Conservation (phyloP, 2,888 invertebrate genomes). For the Epinotia bilunana region DNA sequence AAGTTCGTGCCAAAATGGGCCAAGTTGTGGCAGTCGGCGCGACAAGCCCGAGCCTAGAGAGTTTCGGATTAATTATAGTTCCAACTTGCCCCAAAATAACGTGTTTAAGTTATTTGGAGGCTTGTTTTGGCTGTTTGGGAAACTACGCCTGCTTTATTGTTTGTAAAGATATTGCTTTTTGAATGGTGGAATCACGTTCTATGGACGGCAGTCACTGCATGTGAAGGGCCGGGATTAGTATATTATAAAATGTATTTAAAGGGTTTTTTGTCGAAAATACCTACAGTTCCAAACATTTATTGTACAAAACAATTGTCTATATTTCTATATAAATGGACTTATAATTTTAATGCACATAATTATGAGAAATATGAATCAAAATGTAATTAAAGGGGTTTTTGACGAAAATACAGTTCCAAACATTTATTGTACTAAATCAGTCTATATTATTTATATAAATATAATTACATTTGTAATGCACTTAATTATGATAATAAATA, state of each 20-base stretch:
- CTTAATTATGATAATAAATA: background rate
- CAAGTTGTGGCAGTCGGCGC: constrained; percentile 30
- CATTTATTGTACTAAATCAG: background rate
- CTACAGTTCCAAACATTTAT: background rate
- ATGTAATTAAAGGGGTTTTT: too few relatives aligned
- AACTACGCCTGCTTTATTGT: constrained; percentile 27
- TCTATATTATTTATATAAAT: background rate
- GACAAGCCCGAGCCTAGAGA: constrained; percentile 29
- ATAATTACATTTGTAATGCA: background rate
- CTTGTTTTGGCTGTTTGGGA: constrained; percentile 18
- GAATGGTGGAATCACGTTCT: background rate
- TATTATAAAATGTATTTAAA: too few relatives aligned
- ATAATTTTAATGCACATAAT: background rate
- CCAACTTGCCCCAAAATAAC: constrained; percentile 32
- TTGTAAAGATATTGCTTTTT: constrained; percentile 21
- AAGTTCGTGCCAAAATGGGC: constrained; percentile 38
- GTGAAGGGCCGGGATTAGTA: too few relatives aligned
- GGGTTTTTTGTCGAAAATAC: too few relatives aligned
- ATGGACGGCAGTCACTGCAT: too few relatives aligned
- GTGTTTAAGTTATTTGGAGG: constrained; percentile 35
- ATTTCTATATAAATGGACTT: background rate
- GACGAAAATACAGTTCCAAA: too few relatives aligned
- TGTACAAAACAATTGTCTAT: background rate
- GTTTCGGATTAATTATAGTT: constrained; percentile 42
- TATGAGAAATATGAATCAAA: background rate